Evolutionary conservation across 2,113 vertebrate genomes (phyloP), one percentile per base, ranked within the genome.

Genomic region (Malurus alboscapulatus): DNA sequence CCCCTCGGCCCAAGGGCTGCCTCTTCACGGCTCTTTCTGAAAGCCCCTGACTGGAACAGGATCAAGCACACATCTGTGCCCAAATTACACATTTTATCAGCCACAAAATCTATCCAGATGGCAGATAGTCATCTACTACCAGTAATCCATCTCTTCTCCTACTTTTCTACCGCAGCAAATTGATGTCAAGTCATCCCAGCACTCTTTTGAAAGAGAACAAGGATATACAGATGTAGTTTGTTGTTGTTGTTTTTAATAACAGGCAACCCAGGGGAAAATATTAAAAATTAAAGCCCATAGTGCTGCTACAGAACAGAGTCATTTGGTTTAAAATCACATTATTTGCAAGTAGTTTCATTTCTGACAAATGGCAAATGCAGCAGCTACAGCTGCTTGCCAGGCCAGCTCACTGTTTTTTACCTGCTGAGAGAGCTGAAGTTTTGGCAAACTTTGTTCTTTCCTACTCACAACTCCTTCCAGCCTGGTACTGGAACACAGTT

Each of bases 71-170:
- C 34, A 59, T 84, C 48, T 89, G 61, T 68, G 42, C 38, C 42
- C 58, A 61, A 83, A 85, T 84, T n/a, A 50, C 15, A 42, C 8
- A 57, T 89, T 87, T 84, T 81, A 57, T 71, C 78, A 79, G 21
- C 53, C 38, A 73, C 47, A 87, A 79, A 69, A 30, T 42, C 82
- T 95, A 59, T 82, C 62, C 94, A 95, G 90, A 95, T 94, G 82
- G 92, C 78, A 92, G 42, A 34, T 10, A 57, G 29, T 73, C 45
- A 82, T 92, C 71, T 62, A 26, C 78, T 82, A 58, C 74, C 81
- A 92, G 20, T 79, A 95, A 89, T 57, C 42, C 17, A 40, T 51
- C 90, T 84, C 67, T 81, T 48, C 18, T 47, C 34, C 48, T 66
- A 42, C 69, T 45, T 59, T 71, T 62, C 51, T 21, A 45, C 51